Evolutionary conservation across 2,888 invertebrate species (phyloP).

Genomic region (Ormyrus pomaceus): DNA sequence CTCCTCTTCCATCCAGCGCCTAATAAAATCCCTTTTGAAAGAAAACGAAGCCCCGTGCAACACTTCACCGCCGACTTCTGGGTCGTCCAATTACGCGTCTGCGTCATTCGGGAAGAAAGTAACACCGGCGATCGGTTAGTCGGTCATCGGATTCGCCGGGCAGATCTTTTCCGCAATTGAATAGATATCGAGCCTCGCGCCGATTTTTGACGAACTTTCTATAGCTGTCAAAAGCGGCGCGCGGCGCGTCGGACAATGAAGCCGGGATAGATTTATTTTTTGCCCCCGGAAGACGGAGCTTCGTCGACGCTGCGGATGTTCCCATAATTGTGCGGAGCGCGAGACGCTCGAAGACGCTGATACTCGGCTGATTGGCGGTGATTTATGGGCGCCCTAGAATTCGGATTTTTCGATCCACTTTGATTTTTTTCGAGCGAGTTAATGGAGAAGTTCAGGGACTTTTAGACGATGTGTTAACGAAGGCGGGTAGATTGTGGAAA

Average conservation of each 20-base stretch:
- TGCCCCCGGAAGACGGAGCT: background rate
- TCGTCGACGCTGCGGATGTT: background rate
- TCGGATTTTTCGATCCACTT: too few species aligned
- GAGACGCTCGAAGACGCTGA: too few species aligned
- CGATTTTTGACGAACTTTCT: conserved; percentile 36
- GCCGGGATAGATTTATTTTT: background rate
- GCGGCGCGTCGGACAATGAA: conserved; percentile 14
- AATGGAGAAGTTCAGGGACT: too few species aligned
- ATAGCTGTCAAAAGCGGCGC: conserved; percentile 7
- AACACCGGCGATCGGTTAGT: conserved; percentile 10
- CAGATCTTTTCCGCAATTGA: conserved; percentile 17
- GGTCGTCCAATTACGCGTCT: conserved; percentile 31
- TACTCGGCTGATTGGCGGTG: too few species aligned
- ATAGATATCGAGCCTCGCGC: conserved; percentile 13
- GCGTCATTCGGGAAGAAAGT: conserved; percentile 28
- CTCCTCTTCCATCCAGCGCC: too few species aligned
- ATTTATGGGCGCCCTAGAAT: too few species aligned
- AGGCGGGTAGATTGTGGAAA: too few species aligned
- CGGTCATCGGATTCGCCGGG: conserved; percentile 17
- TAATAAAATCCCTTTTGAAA: background rate
- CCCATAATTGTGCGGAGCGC: background rate
- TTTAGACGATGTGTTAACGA: too few species aligned
- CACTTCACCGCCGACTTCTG: background rate
- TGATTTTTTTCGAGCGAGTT: too few species aligned
- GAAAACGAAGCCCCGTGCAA: background rate